phyloP scores from a whole-genome alignment of 2,797 vertebrate species.

The Sebastes ruberrimus region DNA sequence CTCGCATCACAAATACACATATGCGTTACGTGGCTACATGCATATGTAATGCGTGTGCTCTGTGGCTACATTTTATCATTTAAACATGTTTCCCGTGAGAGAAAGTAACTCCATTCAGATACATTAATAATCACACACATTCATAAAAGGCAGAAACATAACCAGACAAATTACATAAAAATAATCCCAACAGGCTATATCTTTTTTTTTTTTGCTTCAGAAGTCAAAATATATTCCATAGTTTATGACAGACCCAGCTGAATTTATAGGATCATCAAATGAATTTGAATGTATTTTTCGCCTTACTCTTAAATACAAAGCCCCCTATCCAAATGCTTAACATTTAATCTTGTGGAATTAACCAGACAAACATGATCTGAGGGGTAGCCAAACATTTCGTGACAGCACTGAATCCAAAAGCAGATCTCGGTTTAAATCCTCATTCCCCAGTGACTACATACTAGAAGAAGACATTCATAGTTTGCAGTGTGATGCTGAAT shows the following conservation, averaged over 20 bases:
- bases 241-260: constrained; percentile 11
- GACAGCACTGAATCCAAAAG: constrained; percentile 29
- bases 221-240: constrained; percentile 32
- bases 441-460: constrained; percentile 16
- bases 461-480: constrained; percentile 41
- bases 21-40: constrained; percentile 41
- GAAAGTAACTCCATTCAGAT: constrained; percentile 51
- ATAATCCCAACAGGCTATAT: constrained; percentile 28
- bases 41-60: constrained; percentile 60
- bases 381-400: constrained; percentile 34
- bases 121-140: constrained; percentile 55
- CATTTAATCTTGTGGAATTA: constrained; percentile 40
- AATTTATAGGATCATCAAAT: constrained; percentile 38
- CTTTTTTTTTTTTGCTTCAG: background rate
- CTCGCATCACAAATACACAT: constrained; percentile 18
- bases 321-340: constrained; percentile 30
- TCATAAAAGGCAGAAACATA: constrained; percentile 42
- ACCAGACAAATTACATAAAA: constrained; percentile 48
- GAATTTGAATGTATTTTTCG: constrained; percentile 20
- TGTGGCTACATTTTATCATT: constrained; percentile 58
- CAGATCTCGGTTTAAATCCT: constrained; percentile 45
- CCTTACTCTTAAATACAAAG: constrained; percentile 23
- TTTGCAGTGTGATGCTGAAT: constrained; percentile 44
- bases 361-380: constrained; percentile 49
- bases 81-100: constrained; percentile 57